Base-by-base conservation (phyloP, 2,888 invertebrate genomes). In the Leucania comma region DNA sequence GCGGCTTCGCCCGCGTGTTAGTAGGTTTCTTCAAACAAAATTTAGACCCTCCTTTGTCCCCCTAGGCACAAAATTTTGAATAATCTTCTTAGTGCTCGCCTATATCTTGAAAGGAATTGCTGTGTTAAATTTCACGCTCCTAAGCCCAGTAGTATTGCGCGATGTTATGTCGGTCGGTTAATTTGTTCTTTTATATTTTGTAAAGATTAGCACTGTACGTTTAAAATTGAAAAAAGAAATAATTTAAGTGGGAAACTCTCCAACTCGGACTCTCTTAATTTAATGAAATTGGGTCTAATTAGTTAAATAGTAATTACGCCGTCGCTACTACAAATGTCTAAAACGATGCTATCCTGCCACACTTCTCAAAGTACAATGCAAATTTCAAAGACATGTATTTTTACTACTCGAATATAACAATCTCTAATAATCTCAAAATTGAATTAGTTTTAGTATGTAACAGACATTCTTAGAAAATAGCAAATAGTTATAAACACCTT, bases 341-440 rank as follows among this genome's bases (percentile, higher is more conserved):
- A 63, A 75, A 48, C 12, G 24, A 81, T 50, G 22, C 69, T 69
- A 48, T 81, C 73, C 78, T 80, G 81, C 66, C 83, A 59, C 54
- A 58, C 10, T 56, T 22, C 29, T 14, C 17, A 68, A 80, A 76
- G 83, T 83, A 81, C 76, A 80, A 83, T 63, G 29, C 59, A 62
- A 24, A 67, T 61, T 72, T 46, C 29, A 58, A 57, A 68, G 20
- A 80, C 42, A 32, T 42, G 48, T 72, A 61, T 80, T 76, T 80
- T 75, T 68, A 82, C 29, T 48, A 75, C 32, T 68, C 62, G 12
- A 68, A 63, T 54, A 54, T 29, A 57, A 68, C 24, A 56, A 64
- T 73, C 68, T 77, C 50, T 46, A 62, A 56, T 54, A 64, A 81
- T 81, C 61, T 81, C 78, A 56, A 48, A 72, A 51, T 54, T 1